Evolutionary conservation across 2,113 vertebrate genomes (phyloP), one percentile per base, ranked within the genome.

Genomic region (Sturnira hondurensis): DNA sequence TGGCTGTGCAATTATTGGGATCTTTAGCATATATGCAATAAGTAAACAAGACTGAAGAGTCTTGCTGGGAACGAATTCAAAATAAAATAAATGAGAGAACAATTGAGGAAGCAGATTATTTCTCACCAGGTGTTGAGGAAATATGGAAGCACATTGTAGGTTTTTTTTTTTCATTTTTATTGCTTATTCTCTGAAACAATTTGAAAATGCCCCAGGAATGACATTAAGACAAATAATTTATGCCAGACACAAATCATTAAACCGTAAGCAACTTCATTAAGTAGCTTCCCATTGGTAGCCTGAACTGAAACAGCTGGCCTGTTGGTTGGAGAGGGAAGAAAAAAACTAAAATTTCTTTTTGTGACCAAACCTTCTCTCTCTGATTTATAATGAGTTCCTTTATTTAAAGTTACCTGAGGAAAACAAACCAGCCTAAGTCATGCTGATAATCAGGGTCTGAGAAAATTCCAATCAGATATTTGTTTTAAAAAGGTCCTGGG

Each of bases 201-300:
- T 92, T 73, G 70, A 93, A 94, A 96, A 89, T 91, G 65, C 93
- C 90, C 90, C n/a, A 20, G 84, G 88, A 97, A 96, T 94, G 84
- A 94, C 70, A 97, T 96, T 97, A 97, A 96, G 93, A 83, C 77
- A 95, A 98, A 91, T 24, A 84, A 65, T 95, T 89, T 85, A 65
- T 93, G 82, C 89, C 89, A 58, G 56, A 91, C 67, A 92, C 93
- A 97, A 97, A 97, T 97, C 91, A 83, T 96, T 95, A 97, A 98
- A 91, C 91, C 89, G 97, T 95, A 93, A 97, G 95, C 91, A 97
- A 95, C 94, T 93, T 93, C 96, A 96, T 97, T 96, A 96, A 97
- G 58, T 38, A 80, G 17, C 95, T 95, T 97, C 93, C 47, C 56
- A 67, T 89, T 93, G 12, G 0, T 36, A 94, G 47, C 77, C 84